Evolutionary conservation across 2,113 vertebrate genomes (phyloP), one percentile per base, ranked within the genome.

Genomic region (Pavo muticus): DNA sequence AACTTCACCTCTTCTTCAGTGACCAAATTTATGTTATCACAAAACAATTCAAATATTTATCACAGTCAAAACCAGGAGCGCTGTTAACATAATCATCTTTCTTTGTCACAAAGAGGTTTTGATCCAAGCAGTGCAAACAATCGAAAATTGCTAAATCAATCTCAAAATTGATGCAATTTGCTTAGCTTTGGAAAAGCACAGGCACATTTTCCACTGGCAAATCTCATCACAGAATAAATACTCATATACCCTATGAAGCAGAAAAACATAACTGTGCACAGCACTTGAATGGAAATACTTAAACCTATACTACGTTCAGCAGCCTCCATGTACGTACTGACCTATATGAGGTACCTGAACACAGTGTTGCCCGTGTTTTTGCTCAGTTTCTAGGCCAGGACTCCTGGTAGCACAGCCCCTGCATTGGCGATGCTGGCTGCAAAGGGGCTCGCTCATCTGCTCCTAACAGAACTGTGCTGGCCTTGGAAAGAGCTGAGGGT

Each of bases 401-500:
- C 25, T 92, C 77, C 63, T 65, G 76, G 32, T 32, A 94, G 70
- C 70, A 79, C 50, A 84, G 54, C 76, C 56, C 76, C 1, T 42
- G 81, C 73, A 65, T 54, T 37, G 27, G 73, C 32, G 68, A 88
- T 77, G 84, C 0, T 15, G 39, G 69, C 65, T 84, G 57, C 65
- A 92, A 84, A 96, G 88, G 40, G 42, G 45, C 17, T 1, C 1
- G 0, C 30, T 92, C 69, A 67, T 77, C 75, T 84, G 78, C 56
- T 82, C 61, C 24, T 81, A 70, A 59, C 10, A 0, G 9, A 54
- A 23, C 79, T 88, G 92, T 77, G 68, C 6, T 40, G 54, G 84
- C 73, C 37, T 91, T 77, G 63, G 76, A 94, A 95, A 90, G 70
- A 72, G 71, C 30, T 32, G 57, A 30, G 18, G 76, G 59, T 79